Percentiles rank a stretch among this genome's conserved stretches.
phyloP scores from a whole-genome alignment of 2,113 vertebrate genomes.

The Addax nasomaculatus region DNA sequence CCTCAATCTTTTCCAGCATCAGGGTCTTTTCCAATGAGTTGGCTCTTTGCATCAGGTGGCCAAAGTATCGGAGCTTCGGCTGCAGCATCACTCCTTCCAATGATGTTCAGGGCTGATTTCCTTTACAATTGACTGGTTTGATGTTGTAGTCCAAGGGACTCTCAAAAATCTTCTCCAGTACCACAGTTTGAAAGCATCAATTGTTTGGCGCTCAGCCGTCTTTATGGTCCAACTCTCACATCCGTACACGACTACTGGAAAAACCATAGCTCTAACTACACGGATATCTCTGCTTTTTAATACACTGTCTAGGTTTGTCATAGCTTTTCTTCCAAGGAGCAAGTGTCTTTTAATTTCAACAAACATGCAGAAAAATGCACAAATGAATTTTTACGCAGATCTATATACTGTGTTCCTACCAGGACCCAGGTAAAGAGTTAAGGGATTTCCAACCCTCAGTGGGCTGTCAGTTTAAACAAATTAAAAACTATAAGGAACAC shows the following conservation, averaged over 20 bases:
- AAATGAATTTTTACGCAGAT: neutral
- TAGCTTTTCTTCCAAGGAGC: neutral
- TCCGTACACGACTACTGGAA: accelerated
- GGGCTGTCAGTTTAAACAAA: neutral
- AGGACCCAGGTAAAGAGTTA: neutral
- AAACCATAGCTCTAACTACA: neutral
- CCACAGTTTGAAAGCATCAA: neutral
- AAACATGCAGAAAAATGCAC: neutral
- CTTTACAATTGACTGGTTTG: neutral
- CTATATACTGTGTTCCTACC: neutral
- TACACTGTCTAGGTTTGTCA: neutral
- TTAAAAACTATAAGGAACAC: neutral
- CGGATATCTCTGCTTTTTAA: neutral
- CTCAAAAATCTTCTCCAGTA: neutral
- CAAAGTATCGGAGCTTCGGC: neutral
- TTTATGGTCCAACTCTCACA: neutral
- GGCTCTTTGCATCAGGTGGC: neutral
- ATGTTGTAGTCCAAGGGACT: neutral
- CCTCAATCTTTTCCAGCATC: neutral
- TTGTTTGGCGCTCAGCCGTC: neutral
- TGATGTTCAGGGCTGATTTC: neutral
- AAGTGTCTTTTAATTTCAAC: neutral
- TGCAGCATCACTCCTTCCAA: neutral
- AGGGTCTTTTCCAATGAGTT: neutral
- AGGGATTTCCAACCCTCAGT: neutral